Base-by-base conservation (phyloP, 2,888 invertebrate species). In the Philereme transversata region DNA sequence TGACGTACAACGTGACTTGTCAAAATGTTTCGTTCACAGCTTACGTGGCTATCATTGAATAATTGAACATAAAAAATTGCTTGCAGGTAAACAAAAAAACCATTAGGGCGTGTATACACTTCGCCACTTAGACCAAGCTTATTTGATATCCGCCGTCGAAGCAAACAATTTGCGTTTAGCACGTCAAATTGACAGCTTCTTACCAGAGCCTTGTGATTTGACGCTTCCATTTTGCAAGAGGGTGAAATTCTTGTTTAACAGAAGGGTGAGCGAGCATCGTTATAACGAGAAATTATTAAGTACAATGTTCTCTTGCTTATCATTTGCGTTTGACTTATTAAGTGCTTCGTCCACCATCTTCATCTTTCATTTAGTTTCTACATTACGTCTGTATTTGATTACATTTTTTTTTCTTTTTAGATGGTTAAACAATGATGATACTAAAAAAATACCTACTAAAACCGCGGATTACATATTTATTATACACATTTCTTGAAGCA, bases 101-200 rank as follows among this genome's bases (percentile, higher is more conserved):
- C 67, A 74, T 75, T 75, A 76, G 59, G 70, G 53, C 55, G 57
- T 65, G 69, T 73, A 64, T 65, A 69, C 64, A 63, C 61, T 54
- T 62, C 64, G 57, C 62, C 74, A 75, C 78, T 79, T 73, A 70
- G 68, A 67, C 69, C 61, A 65, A 70, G 74, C 77, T 78, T 76
- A 78, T 71, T 72, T 71, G 70, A 72, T 78, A 75, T 76, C 72
- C 67, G 68, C 61, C 70, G 63, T 70, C 67, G 60, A 67, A 43
- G 67, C 65, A 74, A 74, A 74, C 73, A 76, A 71, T 72, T 73
- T 71, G 69, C 58, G 59, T 59, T 65, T 50, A 55, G 58, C 68
- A 47, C 61, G 75, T 74, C 76, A 74, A 49, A 57, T 51, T 78
- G 77, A 78, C 71, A 60, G 10, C 54, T 49, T 52, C 46, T 35